Base-by-base conservation (phyloP, 1,140 invertebrate species). In the Eriocheir sinensis region DNA sequence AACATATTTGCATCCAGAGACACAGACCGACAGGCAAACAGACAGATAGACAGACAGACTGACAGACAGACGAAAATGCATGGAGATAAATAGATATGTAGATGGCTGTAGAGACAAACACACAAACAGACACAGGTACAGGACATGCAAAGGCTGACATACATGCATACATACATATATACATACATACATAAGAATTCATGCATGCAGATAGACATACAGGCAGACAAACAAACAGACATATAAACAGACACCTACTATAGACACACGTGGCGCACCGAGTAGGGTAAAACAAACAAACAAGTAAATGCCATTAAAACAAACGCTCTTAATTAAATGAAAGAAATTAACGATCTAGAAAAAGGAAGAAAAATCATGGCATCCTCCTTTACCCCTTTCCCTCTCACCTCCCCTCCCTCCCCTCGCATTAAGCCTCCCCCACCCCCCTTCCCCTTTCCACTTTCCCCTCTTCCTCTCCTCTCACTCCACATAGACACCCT, bases 191-290 rank as follows among this genome's bases (percentile, higher is more conserved):
- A 83, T 6, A 27, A 4, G 27, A 30, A 83, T 36, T 8, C 27
- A 83, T 36, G 4, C 80, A 83, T 36, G 80, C 4, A n/a, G 27
- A 36, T 6, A 81, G 80, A 81, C 34, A 81, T n/a, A 4, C 27
- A 81, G 80, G 27, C 40, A 27, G 83, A 30, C 83, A 86, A 34
- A 86, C 83, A 86, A 34, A 86, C 83, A 32, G 40, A 86, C 60
- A 72, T 4, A n/a, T 72, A n/a, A n/a, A 72, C n/a, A n/a, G n/a
- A n/a, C n/a, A n/a, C n/a, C n/a, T n/a, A n/a, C n/a, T n/a, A n/a
- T n/a, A n/a, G n/a, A n/a, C n/a, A n/a, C n/a, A n/a, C n/a, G n/a
- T n/a, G n/a, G n/a, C n/a, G n/a, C n/a, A n/a, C n/a, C n/a, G n/a
- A n/a, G n/a, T n/a, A n/a, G n/a, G n/a, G n/a, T n/a, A n/a, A n/a